Conservation (phyloP, 2,797 vertebrate genomes). For the Rhinoraja longicauda region DNA sequence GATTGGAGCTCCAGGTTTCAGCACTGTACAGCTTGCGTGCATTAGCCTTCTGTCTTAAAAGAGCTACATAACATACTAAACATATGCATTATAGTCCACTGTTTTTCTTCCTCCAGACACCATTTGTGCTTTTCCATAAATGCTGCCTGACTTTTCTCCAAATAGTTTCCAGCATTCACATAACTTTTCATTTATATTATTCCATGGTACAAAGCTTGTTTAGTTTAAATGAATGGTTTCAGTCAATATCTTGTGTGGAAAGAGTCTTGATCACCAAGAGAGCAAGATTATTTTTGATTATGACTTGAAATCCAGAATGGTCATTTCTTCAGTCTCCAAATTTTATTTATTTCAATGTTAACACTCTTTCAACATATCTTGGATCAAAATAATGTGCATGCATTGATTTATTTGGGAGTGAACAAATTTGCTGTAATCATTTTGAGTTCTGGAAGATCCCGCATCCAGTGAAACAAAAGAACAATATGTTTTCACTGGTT, state of each 20-base stretch:
- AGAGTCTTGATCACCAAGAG: neutral
- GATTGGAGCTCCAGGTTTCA: constrained; percentile 32
- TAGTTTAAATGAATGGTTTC: neutral
- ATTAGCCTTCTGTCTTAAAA: neutral
- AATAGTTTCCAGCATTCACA: too few relatives aligned
- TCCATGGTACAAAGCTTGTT: neutral
- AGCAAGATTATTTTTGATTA: neutral
- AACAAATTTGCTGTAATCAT: neutral
- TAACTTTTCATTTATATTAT: too few relatives aligned
- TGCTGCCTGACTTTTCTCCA: too few relatives aligned
- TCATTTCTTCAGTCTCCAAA: neutral
- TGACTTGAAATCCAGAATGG: neutral
- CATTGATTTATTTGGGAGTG: neutral
- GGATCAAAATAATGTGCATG: neutral
- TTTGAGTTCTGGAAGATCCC: neutral
- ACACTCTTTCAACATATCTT: neutral
- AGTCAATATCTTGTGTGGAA: neutral
- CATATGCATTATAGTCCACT: neutral
- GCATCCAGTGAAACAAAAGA: neutral
- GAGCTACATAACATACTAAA: neutral
- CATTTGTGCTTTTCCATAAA: neutral
- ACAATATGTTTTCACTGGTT: neutral
- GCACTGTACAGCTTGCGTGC: neutral
- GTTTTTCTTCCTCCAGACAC: neutral
- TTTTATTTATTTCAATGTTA: too few relatives aligned